phyloP scores from a whole-genome alignment of 2,797 vertebrate genomes.

The Bovichtus variegatus region DNA sequence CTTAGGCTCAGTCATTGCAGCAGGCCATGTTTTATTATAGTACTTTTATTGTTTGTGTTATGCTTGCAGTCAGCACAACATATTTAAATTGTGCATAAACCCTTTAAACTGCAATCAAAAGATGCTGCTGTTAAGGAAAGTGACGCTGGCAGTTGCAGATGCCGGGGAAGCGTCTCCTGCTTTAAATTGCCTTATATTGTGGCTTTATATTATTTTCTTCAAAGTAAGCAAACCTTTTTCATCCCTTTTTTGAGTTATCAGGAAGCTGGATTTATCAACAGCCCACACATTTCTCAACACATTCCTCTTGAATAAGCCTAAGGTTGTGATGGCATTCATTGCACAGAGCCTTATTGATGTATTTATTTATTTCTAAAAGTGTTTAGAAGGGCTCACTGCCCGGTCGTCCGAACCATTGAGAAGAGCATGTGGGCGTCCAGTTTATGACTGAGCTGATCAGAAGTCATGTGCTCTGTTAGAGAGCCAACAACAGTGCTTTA shows the following conservation, averaged over 20 bases:
- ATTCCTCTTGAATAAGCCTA: not conserved
- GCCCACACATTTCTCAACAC: not conserved
- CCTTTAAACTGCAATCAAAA: not conserved
- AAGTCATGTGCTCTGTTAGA: too few relatives aligned
- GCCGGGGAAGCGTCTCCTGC: not conserved
- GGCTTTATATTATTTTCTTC: not conserved
- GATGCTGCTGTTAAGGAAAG: not conserved
- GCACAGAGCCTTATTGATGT: not conserved
- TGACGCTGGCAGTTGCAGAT: not conserved
- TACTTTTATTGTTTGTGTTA: too few relatives aligned
- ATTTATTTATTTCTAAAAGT: too few relatives aligned
- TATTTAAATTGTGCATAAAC: not conserved
- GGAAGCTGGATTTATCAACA: conserved; percentile 8
- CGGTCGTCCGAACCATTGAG: too few relatives aligned
- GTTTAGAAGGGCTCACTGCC: too few relatives aligned
- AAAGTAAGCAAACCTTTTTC: not conserved
- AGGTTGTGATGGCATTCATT: not conserved
- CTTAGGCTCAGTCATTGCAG: not conserved
- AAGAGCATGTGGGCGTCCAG: too few relatives aligned
- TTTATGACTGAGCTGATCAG: too few relatives aligned
- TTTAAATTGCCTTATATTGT: not conserved
- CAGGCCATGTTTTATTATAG: not conserved
- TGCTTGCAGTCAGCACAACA: too few relatives aligned
- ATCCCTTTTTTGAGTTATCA: not conserved
- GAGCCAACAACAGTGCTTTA: too few relatives aligned